Evolutionary conservation across 2,797 vertebrate genomes (phyloP).

Genomic region (Lerista edwardsae): DNA sequence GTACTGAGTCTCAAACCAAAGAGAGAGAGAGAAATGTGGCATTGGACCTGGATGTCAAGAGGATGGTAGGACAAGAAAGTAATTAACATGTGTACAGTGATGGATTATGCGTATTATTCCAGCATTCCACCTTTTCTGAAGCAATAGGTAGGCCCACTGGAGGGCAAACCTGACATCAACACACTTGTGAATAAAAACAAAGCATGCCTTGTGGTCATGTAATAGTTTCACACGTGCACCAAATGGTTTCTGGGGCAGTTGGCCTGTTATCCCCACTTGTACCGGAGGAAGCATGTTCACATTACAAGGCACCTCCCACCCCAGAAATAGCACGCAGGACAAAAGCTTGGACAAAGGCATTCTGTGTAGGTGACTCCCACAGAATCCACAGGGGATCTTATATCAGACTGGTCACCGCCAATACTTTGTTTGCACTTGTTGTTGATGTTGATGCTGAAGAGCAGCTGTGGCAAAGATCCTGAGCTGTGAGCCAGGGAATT

Average conservation of each 20-base stretch:
- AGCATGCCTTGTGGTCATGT: background rate
- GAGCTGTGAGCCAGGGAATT: background rate
- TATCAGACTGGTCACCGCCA: too few relatives aligned
- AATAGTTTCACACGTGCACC: background rate
- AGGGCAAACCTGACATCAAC: constrained; percentile 65
- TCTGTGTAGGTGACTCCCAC: background rate
- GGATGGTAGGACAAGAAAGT: constrained; percentile 77
- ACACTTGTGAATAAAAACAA: constrained; percentile 47
- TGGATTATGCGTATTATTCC: constrained; percentile 82
- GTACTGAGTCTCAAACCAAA: constrained; percentile 67
- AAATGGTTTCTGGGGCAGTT: background rate
- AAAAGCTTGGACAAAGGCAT: background rate
- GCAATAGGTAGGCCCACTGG: constrained; percentile 66
- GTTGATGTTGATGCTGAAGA: background rate
- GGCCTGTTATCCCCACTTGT: background rate
- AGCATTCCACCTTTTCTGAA: constrained; percentile 78
- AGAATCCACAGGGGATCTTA: background rate
- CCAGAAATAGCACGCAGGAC: too few relatives aligned
- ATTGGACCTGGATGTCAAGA: constrained; percentile 74
- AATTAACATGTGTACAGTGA: constrained; percentile 82
- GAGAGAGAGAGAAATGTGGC: constrained; percentile 32
- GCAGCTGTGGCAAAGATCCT: background rate
- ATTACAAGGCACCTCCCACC: too few relatives aligned
- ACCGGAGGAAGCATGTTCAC: background rate
- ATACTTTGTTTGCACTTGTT: background rate